Base-by-base conservation (phyloP, 1,140 invertebrate species). In the Charaxes varanes region DNA sequence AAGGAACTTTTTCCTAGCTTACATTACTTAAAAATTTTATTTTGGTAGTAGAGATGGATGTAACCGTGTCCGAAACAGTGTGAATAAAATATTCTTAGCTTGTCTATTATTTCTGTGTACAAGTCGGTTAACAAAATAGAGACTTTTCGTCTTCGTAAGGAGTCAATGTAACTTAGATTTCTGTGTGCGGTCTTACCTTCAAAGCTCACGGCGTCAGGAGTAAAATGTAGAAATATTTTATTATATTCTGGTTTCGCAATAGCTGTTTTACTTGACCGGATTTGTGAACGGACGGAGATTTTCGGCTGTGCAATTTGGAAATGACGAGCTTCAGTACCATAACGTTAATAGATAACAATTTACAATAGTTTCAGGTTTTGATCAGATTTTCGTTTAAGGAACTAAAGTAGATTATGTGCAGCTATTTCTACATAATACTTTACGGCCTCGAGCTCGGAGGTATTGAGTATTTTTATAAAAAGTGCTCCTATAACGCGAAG, bases 381-480 rank as follows among this genome's bases (percentile, higher is more conserved):
- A 17, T 19, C 17, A 10, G 2, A 22, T 41, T 31, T 31, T 23
- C 18, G 12, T 30, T 14, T n/a, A n/a, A n/a, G 21, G 21, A 11
- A 27, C 4, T 12, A 2, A 27, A 12, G 5, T 5, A 13, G 2
- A 35, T 12, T 8, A 33, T 41, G 23, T 10, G 3, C 14, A 38
- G 21, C 5, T 16, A 40, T 40, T 40, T 46, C 35, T 28, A 22
- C 36, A 46, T 46, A 27, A 22, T 11, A 40, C 30, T 34, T 36
- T 30, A 2, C 22, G 13, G 21, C 18, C 6, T 34, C 16, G 36
- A 40, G 36, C 23, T 24, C 23, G 31, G 41, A 53, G 40, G 31
- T 41, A 10, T 23, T 33, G n/a, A 14, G 34, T 53, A 47, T 53
- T 53, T 53, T 53, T 53, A 47, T 53, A 53, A 53, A 53, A 40